These are phyloP conservation scores for Drosophila rubida DNA, from an alignment of 2,888 invertebrate species.

Conservation along the genomic window DNA sequence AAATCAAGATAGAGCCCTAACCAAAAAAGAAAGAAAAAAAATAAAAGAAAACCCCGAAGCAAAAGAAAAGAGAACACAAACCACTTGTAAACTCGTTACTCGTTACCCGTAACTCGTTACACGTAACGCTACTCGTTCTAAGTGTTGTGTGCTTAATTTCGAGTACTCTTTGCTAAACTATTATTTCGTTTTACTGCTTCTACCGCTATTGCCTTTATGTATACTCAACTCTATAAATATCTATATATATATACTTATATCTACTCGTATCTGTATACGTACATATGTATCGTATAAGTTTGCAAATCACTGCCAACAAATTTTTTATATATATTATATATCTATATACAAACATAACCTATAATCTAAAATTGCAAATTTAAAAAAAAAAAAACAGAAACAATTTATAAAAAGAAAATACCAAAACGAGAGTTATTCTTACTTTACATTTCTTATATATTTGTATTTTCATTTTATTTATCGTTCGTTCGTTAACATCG, in stretches of 20 bases:
- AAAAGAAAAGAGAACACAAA: constrained; percentile 11
- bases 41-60: constrained; percentile 3
- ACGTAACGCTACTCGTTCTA: constrained; percentile 68
- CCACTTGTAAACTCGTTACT: constrained; percentile 36
- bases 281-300: constrained; percentile 28
- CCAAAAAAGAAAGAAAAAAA: too few relatives aligned
- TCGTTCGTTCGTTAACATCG: constrained; percentile 83
- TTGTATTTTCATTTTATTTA: constrained; percentile 84
- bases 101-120: constrained; percentile 35
- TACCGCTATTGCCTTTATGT: constrained; percentile 66
- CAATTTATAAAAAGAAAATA: constrained; percentile 49
- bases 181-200: constrained; percentile 68
- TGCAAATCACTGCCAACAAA: constrained; percentile 44
- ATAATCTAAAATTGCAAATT: constrained; percentile 26
- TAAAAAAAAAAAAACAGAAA: constrained; percentile 32
- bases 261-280: constrained; percentile 41
- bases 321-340: constrained; percentile 42
- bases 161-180: constrained; percentile 70
- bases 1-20: constrained; percentile 10
- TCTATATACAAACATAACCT: constrained; percentile 42
- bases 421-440: constrained; percentile 72
- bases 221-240: constrained; percentile 39
- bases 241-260: constrained; percentile 46
- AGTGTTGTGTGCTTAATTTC: constrained; percentile 76
- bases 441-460: constrained; percentile 84